Evolutionary conservation across 2,797 vertebrate genomes (phyloP).

Genomic region (Aselliscus stoliczkanus): DNA sequence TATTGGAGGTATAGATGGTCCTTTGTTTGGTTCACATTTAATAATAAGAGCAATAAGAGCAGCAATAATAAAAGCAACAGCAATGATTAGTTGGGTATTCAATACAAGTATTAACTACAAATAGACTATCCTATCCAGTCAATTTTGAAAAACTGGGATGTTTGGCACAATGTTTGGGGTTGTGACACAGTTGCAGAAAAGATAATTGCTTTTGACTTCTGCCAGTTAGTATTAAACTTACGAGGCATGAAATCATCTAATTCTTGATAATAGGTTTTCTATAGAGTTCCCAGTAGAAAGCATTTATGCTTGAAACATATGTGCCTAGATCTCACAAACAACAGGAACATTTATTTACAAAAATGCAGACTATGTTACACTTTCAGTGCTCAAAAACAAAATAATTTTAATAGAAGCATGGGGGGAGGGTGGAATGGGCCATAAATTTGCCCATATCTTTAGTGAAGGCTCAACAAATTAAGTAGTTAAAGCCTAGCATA

Average conservation of each 20-base stretch:
- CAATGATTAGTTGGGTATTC: neutral
- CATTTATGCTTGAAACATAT: constrained; percentile 50
- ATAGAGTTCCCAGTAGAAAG: constrained; percentile 57
- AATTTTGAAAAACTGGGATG: constrained; percentile 38
- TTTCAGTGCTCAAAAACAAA: constrained; percentile 20
- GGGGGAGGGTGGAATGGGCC: neutral
- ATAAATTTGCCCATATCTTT: constrained; percentile 61
- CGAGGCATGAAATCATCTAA: constrained; percentile 73
- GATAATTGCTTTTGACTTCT: constrained; percentile 76
- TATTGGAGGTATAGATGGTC: neutral
- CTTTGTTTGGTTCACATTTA: neutral
- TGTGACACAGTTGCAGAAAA: constrained; percentile 59
- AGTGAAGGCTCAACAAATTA: constrained; percentile 51
- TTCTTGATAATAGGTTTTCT: constrained; percentile 67
- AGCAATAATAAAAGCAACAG: neutral
- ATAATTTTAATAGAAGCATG: constrained; percentile 14
- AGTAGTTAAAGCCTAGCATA: constrained; percentile 26
- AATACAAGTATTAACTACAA: neutral
- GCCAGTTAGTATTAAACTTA: constrained; percentile 74
- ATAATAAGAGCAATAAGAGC: neutral
- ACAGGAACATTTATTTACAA: constrained; percentile 42
- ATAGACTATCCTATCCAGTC: neutral
- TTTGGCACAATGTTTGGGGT: constrained; percentile 50
- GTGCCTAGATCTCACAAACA: constrained; percentile 50
- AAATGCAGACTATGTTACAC: constrained; percentile 11